Evolutionary conservation across 2,797 vertebrate genomes (phyloP), one percentile per base, ranked within the genome.

Genomic region (Mormyrops attenuatus): DNA sequence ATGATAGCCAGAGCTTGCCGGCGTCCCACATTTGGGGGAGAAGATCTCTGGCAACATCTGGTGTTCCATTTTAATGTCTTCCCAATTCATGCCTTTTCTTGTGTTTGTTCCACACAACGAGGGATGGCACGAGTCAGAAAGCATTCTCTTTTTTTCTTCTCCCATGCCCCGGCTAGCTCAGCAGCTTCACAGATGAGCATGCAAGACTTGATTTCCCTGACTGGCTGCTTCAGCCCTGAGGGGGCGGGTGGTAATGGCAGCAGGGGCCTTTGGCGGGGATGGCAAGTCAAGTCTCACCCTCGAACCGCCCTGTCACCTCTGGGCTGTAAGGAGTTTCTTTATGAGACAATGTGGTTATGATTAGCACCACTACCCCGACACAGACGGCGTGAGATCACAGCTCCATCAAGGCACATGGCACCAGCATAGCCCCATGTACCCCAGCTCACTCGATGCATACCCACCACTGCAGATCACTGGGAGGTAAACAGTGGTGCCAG

Each of bases 21-120:
- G 87, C 15, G 0, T 52, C 20, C 38, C 30, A 57, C 30, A 38
- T 17, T n/a, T 47, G 60, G 3, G 73, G 47, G 82, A 86, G 88
- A 89, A 89, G 66, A 41, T 49, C 77, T 89, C 60, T 50, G 88
- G 90, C 90, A 92, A 91, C 92, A 93, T 92, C 90, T 93, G 93
- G 86, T 50, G 82, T 87, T 85, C 26, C 52, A 55, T 88, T 89
- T 88, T 88, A 80, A 80, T 47, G 73, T 86, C 66, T 57, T 53
- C 47, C 8, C 84, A 15, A 30, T 52, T 52, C 73, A 80, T 52
- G n/a, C 44, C 49, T 85, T 86, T 89, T 47, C 90, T 52, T 73
- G 88, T 93, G 88, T 92, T 60, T 92, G 90, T 85, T 69, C 90
- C 88, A 90, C 84, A 85, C 90, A 47, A 87, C 89, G 17, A 66